phyloP scores from a whole-genome alignment of 2,888 invertebrate genomes.

The Catocala nupta region DNA sequence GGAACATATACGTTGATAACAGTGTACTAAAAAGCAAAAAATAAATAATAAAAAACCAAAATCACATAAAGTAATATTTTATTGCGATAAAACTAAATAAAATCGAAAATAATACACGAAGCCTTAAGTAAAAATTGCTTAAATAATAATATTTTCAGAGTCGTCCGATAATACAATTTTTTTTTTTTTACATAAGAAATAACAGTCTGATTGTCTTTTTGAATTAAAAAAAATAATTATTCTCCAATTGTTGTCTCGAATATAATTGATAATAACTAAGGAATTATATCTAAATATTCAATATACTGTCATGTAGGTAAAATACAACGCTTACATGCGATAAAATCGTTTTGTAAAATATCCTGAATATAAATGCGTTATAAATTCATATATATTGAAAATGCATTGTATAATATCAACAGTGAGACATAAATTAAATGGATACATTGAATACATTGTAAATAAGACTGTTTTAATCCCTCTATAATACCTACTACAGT shows the following conservation, averaged over 20 bases:
- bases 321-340: slow-evolving; percentile 46
- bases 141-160: slow-evolving; percentile 38
- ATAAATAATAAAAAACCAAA: slow-evolving; percentile 52
- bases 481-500: neutral
- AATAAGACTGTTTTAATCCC: slow-evolving; percentile 7
- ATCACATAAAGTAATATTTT: slow-evolving; percentile 53
- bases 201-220: slow-evolving; percentile 55
- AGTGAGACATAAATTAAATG: slow-evolving; percentile 1
- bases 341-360: slow-evolving; percentile 43
- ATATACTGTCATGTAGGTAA: slow-evolving; percentile 67
- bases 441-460: slow-evolving; percentile 9
- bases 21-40: slow-evolving; percentile 20
- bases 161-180: slow-evolving; percentile 38
- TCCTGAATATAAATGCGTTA: slow-evolving; percentile 24
- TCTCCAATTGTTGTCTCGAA: slow-evolving; percentile 24
- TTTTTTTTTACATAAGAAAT: slow-evolving; percentile 23
- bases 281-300: slow-evolving; percentile 31
- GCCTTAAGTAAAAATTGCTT: slow-evolving; percentile 51
- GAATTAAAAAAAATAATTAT: slow-evolving; percentile 27
- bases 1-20: neutral
- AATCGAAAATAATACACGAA: slow-evolving; percentile 62
- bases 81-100: slow-evolving; percentile 62
- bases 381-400: slow-evolving; percentile 21
- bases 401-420: slow-evolving; percentile 1
- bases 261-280: slow-evolving; percentile 20